Evolutionary conservation across 2,797 vertebrate species (phyloP).

Genomic region (Anabacerthia variegaticeps): DNA sequence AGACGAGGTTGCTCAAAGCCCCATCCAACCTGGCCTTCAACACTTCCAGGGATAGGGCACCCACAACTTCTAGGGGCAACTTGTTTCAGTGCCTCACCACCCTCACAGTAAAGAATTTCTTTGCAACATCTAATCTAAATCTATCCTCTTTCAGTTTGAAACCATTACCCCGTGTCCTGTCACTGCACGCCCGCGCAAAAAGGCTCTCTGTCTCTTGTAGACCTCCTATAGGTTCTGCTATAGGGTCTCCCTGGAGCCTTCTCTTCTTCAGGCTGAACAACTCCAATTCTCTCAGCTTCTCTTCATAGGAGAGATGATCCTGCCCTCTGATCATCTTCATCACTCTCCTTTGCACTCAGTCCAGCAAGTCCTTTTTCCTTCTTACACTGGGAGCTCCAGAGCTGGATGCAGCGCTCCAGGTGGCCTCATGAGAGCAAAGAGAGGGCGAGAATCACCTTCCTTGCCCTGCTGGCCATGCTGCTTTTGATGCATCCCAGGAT

Average conservation of each 20-base stretch:
- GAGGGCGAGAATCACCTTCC: not conserved
- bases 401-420: not conserved
- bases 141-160: not conserved
- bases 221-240: not conserved
- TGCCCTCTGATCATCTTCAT: not conserved
- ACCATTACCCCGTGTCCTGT: not conserved
- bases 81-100: not conserved
- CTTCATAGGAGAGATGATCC: not conserved
- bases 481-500: not conserved
- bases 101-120: not conserved
- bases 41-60: not conserved
- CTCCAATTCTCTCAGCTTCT: not conserved
- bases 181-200: not conserved
- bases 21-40: not conserved
- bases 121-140: not conserved
- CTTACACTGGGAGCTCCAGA: not conserved
- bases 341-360: not conserved
- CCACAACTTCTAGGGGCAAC: not conserved
- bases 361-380: not conserved
- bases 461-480: rapidly evolving
- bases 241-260: not conserved
- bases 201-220: not conserved
- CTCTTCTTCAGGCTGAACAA: not conserved
- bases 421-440: not conserved
- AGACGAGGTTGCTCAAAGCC: not conserved